Percentiles rank a stretch among this genome's conserved stretches.
Evolutionary conservation across 2,888 invertebrate genomes (phyloP).

Genomic region (Limnephilus lunatus): DNA sequence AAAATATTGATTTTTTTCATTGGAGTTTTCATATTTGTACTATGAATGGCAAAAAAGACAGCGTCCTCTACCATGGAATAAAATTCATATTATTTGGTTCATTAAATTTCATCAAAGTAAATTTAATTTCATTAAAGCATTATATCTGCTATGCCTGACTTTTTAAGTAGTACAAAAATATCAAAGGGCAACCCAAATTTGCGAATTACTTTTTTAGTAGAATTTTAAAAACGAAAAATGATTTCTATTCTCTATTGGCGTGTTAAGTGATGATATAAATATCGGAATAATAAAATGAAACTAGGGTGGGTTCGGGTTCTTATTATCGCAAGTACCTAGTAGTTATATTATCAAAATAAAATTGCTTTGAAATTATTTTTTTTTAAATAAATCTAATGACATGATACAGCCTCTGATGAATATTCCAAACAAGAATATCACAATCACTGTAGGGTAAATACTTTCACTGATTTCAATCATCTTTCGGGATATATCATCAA

Average conservation of each 20-base stretch:
- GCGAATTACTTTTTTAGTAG: neutral
- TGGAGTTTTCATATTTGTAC: too few relatives aligned
- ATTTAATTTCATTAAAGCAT: too few relatives aligned
- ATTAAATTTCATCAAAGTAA: too few relatives aligned
- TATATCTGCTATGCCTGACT: neutral
- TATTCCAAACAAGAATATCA: neutral
- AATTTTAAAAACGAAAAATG: neutral
- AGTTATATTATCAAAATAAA: too few relatives aligned
- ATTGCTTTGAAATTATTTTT: too few relatives aligned
- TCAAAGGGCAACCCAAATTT: neutral
- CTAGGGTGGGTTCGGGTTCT: neutral
- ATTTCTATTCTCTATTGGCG: neutral
- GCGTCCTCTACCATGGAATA: too few relatives aligned
- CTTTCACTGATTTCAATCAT: slow-evolving; percentile 3
- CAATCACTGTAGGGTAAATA: neutral
- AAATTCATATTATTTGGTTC: too few relatives aligned
- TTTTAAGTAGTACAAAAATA: neutral
- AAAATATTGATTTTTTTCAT: too few relatives aligned
- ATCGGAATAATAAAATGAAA: neutral
- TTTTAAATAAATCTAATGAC: neutral
- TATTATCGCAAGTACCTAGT: neutral
- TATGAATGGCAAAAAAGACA: too few relatives aligned
- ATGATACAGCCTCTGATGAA: neutral
- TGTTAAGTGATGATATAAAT: neutral
- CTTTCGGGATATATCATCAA: slow-evolving; percentile 54